phyloP scores from a whole-genome alignment of 2,113 vertebrate genomes.

The Chloropsis cyanopogon region DNA sequence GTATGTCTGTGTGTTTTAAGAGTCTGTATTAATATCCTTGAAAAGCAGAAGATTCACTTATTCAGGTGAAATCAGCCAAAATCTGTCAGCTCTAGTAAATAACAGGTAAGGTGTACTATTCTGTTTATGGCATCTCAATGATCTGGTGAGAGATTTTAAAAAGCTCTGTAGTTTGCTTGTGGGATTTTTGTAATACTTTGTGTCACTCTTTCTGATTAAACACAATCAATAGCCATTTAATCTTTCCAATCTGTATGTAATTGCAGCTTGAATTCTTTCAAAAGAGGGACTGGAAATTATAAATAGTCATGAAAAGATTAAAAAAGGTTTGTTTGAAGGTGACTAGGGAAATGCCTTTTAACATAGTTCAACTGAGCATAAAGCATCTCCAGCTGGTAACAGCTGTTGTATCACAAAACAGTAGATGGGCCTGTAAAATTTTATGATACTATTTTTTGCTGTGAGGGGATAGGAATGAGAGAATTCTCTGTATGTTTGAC shows the following conservation, averaged over 20 bases:
- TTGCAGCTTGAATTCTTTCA: background rate
- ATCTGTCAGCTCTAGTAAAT: background rate
- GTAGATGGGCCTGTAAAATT: conserved; percentile 1
- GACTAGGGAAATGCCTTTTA: background rate
- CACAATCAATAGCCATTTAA: background rate
- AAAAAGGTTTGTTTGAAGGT: background rate
- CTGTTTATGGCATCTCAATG: background rate
- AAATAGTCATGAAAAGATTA: background rate
- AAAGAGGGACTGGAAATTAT: background rate
- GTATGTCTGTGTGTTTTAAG: background rate
- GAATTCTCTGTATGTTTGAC: background rate
- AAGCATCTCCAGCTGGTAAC: background rate
- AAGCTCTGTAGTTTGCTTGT: background rate
- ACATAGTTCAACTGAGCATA: background rate
- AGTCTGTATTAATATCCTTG: background rate
- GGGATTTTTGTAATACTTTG: background rate
- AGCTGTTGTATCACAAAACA: conserved; percentile 35
- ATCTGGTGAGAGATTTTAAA: too few relatives aligned
- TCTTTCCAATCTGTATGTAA: background rate
- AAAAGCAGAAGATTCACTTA: background rate
- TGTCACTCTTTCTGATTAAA: background rate
- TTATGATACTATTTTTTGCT: conserved; percentile 7
- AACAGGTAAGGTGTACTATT: background rate
- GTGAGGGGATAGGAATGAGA: conserved; percentile 2
- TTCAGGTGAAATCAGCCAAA: background rate